These are phyloP conservation scores for Heliconius cydno DNA, from an alignment of 2,888 invertebrate genomes.

Conservation along the genomic window DNA sequence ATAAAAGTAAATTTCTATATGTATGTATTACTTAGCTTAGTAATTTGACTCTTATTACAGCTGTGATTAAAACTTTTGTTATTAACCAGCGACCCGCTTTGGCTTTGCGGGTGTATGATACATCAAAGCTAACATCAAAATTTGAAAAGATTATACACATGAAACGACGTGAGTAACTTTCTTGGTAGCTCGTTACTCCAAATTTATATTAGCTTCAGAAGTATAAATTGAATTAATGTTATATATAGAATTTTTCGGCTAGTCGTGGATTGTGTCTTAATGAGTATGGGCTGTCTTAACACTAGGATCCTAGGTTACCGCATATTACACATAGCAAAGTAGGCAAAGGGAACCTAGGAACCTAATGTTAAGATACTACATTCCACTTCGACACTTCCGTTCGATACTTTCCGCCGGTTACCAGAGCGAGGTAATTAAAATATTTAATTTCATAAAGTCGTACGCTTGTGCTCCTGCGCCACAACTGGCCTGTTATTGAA, in stretches of 20 bases:
- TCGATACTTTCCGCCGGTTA: too few species aligned
- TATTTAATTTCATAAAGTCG: too few species aligned
- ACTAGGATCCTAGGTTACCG: too few species aligned
- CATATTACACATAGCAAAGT: too few species aligned
- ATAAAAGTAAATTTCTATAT: background rate
- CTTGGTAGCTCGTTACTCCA: background rate
- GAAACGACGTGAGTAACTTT: background rate
- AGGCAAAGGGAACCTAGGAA: too few species aligned
- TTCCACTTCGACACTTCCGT: too few species aligned
- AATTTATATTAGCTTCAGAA: background rate
- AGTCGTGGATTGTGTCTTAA: too few species aligned
- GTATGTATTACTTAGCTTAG: background rate
- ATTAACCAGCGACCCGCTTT: background rate
- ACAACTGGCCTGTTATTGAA: background rate
- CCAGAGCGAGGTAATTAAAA: too few species aligned
- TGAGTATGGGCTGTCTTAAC: too few species aligned
- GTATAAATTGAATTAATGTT: background rate
- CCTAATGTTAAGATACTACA: too few species aligned
- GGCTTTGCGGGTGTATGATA: background rate
- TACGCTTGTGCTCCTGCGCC: too few species aligned
- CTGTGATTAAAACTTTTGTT: background rate
- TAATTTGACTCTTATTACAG: background rate
- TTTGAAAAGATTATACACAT: conserved; percentile 1
- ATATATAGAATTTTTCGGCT: background rate
- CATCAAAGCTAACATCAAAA: background rate